A percentile compares a stretch with the other conserved stretches of the same genome.
These are phyloP conservation scores for Tiliacea citrago DNA, from an alignment of 2,888 invertebrate species.

Conservation along the genomic window DNA sequence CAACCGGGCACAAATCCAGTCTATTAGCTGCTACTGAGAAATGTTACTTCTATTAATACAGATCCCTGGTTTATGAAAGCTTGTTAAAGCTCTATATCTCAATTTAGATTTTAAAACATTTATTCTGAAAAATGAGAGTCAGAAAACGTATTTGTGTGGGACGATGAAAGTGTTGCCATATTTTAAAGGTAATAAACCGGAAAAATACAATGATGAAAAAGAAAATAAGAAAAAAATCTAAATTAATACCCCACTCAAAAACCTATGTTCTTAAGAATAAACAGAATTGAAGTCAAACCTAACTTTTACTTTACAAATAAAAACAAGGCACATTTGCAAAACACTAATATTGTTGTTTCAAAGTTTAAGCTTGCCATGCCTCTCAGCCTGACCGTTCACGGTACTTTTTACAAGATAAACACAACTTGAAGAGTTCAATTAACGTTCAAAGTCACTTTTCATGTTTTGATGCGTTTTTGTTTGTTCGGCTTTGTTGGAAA, in stretches of 20 bases:
- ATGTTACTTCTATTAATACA: background rate
- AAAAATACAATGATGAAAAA: background rate
- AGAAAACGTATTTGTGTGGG: background rate
- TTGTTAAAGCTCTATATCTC: background rate
- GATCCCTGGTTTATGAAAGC: background rate
- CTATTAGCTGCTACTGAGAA: background rate
- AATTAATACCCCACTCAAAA: background rate
- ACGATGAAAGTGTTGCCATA: background rate
- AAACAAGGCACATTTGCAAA: slow-evolving; percentile 51
- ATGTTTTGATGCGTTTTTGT: slow-evolving; percentile 43
- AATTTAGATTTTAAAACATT: background rate
- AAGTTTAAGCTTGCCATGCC: slow-evolving; percentile 48
- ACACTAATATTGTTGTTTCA: slow-evolving; percentile 63
- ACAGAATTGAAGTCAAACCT: slow-evolving; percentile 26
- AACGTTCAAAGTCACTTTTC: slow-evolving; percentile 40
- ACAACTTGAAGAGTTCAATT: slow-evolving; percentile 47
- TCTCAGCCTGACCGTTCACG: slow-evolving; percentile 34
- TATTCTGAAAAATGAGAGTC: too few relatives aligned
- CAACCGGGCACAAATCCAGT: background rate
- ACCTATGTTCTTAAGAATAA: slow-evolving; percentile 3
- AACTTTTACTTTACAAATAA: slow-evolving; percentile 52
- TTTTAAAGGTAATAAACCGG: background rate
- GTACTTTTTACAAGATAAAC: slow-evolving; percentile 55
- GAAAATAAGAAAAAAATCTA: background rate
- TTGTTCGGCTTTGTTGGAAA: slow-evolving; percentile 14